phyloP scores from a whole-genome alignment of 2,888 invertebrate genomes.

The Scrobipalpa atriplicella region DNA sequence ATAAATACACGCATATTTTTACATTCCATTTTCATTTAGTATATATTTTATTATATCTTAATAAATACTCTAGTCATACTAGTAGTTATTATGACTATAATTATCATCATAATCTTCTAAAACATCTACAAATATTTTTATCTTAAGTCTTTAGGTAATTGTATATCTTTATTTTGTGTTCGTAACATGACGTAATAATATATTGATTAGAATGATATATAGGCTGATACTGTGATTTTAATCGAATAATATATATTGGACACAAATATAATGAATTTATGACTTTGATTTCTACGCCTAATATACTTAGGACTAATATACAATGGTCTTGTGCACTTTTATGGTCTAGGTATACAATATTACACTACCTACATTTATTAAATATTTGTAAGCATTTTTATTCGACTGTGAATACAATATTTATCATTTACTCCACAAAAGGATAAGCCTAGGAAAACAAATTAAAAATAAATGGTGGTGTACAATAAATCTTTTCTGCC shows the following conservation, averaged over 20 bases:
- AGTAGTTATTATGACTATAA: background rate
- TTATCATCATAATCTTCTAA: background rate
- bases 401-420: background rate
- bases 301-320: conserved; percentile 7
- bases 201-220: background rate
- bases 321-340: conserved; percentile 5
- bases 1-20: conserved; percentile 27
- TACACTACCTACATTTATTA: background rate
- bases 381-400: background rate
- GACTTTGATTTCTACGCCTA: background rate
- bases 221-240: background rate
- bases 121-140: conserved; percentile 28
- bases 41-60: conserved; percentile 17
- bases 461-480: too few relatives aligned
- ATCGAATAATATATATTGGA: conserved; percentile 11
- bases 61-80: conserved; percentile 8
- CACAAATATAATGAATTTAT: background rate
- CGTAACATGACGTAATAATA: background rate
- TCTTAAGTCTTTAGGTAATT: conserved; percentile 31
- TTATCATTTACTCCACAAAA: too few relatives aligned
- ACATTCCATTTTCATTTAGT: conserved; percentile 19
- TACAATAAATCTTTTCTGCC: too few relatives aligned
- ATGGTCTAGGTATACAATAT: conserved; percentile 1
- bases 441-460: too few relatives aligned
- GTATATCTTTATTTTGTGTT: conserved; percentile 28